Conservation (phyloP, 2,113 vertebrate species). For the Cryptomyrus ogoouensis region DNA sequence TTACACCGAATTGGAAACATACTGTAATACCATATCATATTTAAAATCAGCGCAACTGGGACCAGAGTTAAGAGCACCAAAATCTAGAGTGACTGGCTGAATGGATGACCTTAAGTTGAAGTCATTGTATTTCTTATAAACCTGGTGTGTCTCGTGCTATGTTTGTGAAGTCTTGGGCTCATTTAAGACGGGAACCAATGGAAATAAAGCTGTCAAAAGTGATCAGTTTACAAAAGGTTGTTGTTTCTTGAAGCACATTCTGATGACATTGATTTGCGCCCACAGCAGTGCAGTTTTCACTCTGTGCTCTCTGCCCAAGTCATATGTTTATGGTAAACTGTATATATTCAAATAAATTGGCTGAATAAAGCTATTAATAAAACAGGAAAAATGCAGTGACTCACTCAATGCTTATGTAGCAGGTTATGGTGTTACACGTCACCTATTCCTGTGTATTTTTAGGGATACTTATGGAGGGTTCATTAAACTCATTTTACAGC, state of each 20-base stretch:
- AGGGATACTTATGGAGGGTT: not conserved
- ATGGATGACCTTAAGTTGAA: not conserved
- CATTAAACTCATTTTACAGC: not conserved
- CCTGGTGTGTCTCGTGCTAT: not conserved
- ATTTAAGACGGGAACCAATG: not conserved
- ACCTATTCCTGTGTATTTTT: not conserved
- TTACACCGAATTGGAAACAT: not conserved
- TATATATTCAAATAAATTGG: not conserved
- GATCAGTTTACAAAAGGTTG: not conserved
- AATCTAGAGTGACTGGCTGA: not conserved
- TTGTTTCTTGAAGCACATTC: not conserved
- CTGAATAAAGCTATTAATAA: not conserved
- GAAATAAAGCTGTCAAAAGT: not conserved
- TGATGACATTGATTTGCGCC: not conserved
- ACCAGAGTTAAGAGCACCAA: not conserved
- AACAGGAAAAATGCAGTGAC: not conserved
- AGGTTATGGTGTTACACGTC: too few species aligned
- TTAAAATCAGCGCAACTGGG: not conserved
- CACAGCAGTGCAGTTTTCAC: not conserved
- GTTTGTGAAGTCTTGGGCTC: not conserved
- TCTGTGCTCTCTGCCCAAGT: not conserved
- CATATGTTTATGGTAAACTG: not conserved
- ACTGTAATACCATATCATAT: not conserved
- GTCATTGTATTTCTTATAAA: not conserved
- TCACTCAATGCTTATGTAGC: not conserved